Evolutionary conservation across 2,113 vertebrate genomes (phyloP).

Genomic region (Nyctibius bracteatus): DNA sequence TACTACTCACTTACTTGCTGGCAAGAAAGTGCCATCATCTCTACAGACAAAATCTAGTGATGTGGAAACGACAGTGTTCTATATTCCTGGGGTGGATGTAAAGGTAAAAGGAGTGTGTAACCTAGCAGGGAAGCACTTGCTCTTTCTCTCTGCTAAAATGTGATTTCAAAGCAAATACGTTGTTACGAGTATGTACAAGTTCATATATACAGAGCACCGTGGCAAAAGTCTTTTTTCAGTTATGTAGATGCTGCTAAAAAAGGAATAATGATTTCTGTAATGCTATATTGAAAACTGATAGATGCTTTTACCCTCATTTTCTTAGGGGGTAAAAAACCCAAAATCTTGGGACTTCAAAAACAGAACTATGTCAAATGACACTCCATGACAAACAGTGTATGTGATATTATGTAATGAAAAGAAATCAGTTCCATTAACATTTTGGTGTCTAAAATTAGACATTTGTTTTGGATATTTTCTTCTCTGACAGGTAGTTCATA

Average conservation of each 20-base stretch:
- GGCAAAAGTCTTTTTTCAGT: not conserved
- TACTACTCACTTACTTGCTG: slow-evolving; percentile 86
- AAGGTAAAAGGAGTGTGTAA: slow-evolving; percentile 79
- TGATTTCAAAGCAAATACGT: not conserved
- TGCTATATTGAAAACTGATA: not conserved
- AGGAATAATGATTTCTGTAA: not conserved
- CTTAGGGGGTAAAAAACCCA: not conserved
- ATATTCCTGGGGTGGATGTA: slow-evolving; percentile 98
- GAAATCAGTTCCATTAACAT: not conserved
- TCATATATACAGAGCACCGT: not conserved
- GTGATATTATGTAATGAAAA: not conserved
- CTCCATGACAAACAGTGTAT: not conserved
- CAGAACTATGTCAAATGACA: not conserved
- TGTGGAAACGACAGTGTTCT: slow-evolving; percentile 95
- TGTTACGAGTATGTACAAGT: not conserved
- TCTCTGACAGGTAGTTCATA: not conserved
- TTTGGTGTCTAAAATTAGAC: not conserved
- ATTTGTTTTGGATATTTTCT: not conserved
- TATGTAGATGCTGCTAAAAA: not conserved
- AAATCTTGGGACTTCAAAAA: not conserved
- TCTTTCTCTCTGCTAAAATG: not conserved
- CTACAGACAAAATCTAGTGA: slow-evolving; percentile 93
- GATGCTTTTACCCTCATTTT: not conserved
- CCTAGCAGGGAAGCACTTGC: not conserved
- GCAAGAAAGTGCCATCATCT: slow-evolving; percentile 92